These are phyloP conservation scores for Zophobas morio DNA, from an alignment of 1,140 invertebrate genomes.

Conservation along the genomic window DNA sequence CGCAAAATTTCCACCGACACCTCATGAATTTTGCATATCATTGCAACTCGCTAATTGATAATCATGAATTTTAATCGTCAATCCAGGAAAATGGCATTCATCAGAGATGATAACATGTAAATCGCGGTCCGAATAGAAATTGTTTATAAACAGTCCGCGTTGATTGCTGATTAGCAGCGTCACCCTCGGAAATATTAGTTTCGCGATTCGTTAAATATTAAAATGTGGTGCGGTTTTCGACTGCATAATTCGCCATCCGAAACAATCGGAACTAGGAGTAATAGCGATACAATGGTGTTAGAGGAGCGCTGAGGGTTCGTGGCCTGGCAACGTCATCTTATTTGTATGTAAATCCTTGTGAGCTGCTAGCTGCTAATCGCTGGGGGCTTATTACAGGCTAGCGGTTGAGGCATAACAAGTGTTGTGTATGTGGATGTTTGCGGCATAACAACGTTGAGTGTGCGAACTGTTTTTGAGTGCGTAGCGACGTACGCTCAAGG, in stretches of 20 bases:
- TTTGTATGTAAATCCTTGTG: constrained; percentile 60
- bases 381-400: constrained; percentile 53
- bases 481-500: too few species aligned
- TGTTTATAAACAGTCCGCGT: constrained; percentile 13
- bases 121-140: constrained; percentile 17
- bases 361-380: constrained; percentile 54
- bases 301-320: not conserved
- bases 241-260: not conserved
- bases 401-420: too few species aligned
- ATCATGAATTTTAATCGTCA: constrained; percentile 13
- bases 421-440: too few species aligned
- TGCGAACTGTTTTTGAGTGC: too few species aligned
- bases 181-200: constrained; percentile 16
- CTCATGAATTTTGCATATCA: too few species aligned
- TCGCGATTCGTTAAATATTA: constrained; percentile 33
- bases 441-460: too few species aligned
- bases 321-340: constrained; percentile 49
- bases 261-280: constrained; percentile 32
- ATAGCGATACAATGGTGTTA: constrained; percentile 9
- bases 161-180: constrained; percentile 29
- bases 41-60: not conserved
- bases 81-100: constrained; percentile 21
- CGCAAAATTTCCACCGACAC: too few species aligned
- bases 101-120: constrained; percentile 18
- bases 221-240: constrained; percentile 4